Base-by-base conservation (phyloP, 2,888 invertebrate genomes). In the Acleris sparsana region DNA sequence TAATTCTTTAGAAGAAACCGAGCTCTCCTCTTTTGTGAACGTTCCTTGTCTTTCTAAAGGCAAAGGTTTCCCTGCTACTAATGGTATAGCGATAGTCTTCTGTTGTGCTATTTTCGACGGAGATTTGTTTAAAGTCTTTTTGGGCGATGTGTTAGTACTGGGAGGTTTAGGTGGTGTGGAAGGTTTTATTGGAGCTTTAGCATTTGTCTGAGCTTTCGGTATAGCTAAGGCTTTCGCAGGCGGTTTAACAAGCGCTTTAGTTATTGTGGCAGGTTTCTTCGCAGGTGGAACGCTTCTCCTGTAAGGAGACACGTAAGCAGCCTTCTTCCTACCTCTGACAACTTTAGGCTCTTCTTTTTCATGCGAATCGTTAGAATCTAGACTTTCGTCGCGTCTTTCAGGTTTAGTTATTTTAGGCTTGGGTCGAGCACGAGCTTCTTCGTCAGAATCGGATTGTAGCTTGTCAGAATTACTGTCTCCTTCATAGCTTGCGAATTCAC, bases 31-130 rank as follows among this genome's bases (percentile, higher is more conserved):
- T 86, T 98, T 98, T 0, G 97, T 97, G 81, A 98, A 98, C 0
- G 98, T 98, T 16, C 97, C 97, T 85, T 98, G 98, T 33, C 98
- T 94, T 72, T 96, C 96, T 44, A 96, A 83, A 0, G 94, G 93
- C 61, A 93, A 80, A 0, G 93, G 92, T 72, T 89, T 92, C 6
- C 81, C 75, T 9, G 84, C 80, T 20, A 77, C 75, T 1, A 83
- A 71, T 7, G 87, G 83, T 53, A 84, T 78, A 1, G 80, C 58
- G 29, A 80, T 72, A 5, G 85, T 75, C 69, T 83, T 88, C 67
- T 79, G 79, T 62, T 76, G 83, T 52, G 76, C 73, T 53, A 76
- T 70, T 72, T 88, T 89, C 1, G 77, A 75, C 0, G 88, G 88
- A 1, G 88, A 85, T 70, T 82, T 80, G 62, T 77, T 83, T 1